A percentile compares a stretch with the other conserved stretches of the same genome.
These are phyloP conservation scores for Drosophila silvestris DNA, from an alignment of 2,888 invertebrate genomes.

Conservation along the genomic window DNA sequence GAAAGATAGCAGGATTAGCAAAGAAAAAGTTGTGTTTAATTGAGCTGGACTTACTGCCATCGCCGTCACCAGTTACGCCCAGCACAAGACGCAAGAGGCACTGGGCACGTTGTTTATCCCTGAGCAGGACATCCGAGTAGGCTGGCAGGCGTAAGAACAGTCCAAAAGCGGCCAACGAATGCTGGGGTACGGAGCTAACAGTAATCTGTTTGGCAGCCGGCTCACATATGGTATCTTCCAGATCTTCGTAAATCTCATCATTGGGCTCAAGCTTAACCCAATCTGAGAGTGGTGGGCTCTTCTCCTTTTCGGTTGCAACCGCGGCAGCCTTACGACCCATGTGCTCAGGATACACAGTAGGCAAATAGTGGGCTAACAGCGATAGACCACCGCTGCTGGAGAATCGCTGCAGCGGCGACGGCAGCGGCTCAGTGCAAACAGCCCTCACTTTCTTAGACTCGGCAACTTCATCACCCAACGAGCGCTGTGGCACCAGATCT, in stretches of 20 bases:
- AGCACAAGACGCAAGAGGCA: conserved; percentile 94
- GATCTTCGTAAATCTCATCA: conserved; percentile 88
- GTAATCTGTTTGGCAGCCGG: conserved; percentile 86
- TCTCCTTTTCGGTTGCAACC: conserved; percentile 84
- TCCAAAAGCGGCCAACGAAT: conserved; percentile 96
- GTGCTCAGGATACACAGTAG: conserved; percentile 94
- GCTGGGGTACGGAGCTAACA: conserved; percentile 92
- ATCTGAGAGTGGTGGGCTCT: conserved; percentile 83
- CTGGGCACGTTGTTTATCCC: conserved; percentile 93
- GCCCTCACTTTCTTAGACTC: conserved; percentile 75
- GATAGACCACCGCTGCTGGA: conserved; percentile 95
- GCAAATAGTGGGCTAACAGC: conserved; percentile 94
- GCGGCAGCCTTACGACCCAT: conserved; percentile 87
- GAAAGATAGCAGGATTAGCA: not conserved
- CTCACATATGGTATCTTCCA: conserved; percentile 87
- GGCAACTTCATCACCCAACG: conserved; percentile 41
- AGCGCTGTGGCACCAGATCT: conserved; percentile 73
- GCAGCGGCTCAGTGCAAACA: conserved; percentile 82
- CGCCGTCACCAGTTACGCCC: conserved; percentile 96
- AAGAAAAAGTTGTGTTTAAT: not conserved
- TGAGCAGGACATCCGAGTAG: conserved; percentile 94
- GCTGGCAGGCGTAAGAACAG: conserved; percentile 95
- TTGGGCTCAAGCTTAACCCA: conserved; percentile 87
- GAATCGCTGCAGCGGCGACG: conserved; percentile 92
- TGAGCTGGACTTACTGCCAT: conserved; percentile 89